phyloP scores from a whole-genome alignment of 1,140 invertebrate genomes.

The Sycophaga agraensis region DNA sequence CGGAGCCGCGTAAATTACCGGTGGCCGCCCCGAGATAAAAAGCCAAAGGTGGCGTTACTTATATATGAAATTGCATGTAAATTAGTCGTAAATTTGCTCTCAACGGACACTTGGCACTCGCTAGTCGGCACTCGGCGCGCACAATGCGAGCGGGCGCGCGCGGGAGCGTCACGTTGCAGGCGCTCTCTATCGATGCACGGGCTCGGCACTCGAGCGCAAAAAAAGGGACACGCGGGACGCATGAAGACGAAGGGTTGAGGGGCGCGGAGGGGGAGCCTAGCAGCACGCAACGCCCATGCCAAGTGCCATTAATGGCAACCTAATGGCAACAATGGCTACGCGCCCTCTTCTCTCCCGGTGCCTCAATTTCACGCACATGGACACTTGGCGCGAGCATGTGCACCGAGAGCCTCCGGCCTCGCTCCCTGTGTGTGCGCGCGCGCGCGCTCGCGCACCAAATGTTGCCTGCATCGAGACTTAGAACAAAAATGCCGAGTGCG shows the following conservation, averaged over 20 bases:
- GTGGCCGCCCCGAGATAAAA: not conserved
- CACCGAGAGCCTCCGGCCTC: constrained; percentile 11
- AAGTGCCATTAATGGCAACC: constrained; percentile 46
- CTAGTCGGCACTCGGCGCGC: not conserved
- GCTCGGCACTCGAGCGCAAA: constrained; percentile 20
- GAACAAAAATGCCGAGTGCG: no score
- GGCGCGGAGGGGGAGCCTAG: not conserved
- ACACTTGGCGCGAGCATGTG: constrained; percentile 24
- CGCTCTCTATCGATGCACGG: constrained; percentile 7
- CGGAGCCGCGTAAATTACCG: constrained; percentile 12
- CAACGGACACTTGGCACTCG: constrained; percentile 5
- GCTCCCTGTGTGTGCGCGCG: constrained; percentile 2
- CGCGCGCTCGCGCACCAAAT: constrained; percentile 44
- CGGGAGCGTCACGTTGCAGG: constrained; percentile 17
- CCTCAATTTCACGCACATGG: constrained; percentile 24
- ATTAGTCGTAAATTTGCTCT: constrained; percentile 21
- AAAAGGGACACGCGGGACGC: not conserved
- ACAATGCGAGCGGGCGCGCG: not conserved
- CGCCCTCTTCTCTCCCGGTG: not conserved
- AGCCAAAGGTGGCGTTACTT: not conserved
- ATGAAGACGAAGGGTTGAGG: constrained; percentile 16
- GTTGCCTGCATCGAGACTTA: constrained; percentile 41
- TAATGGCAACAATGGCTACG: constrained; percentile 39
- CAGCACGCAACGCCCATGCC: constrained; percentile 39
- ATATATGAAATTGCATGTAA: constrained; percentile 13